These are phyloP conservation scores for Subacronicta megacephala DNA, from an alignment of 2,888 invertebrate species.

Conservation along the genomic window DNA sequence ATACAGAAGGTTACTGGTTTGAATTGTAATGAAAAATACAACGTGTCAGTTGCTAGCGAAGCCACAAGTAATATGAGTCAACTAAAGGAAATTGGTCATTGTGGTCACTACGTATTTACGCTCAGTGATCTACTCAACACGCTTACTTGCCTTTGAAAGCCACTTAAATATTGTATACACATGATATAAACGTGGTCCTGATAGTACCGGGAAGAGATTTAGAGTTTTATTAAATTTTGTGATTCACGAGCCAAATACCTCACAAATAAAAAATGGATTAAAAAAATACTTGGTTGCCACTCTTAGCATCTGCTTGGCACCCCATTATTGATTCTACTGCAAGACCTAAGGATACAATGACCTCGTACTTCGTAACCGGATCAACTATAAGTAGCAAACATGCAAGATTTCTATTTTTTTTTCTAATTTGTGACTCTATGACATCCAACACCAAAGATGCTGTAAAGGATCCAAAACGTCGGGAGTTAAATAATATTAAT, in stretches of 20 bases:
- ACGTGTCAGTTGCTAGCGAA: conserved; percentile 34
- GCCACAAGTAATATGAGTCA: conserved; percentile 47
- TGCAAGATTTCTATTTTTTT: too few species aligned
- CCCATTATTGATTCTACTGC: too few species aligned
- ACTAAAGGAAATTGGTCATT: conserved; percentile 54
- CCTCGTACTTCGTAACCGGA: too few species aligned
- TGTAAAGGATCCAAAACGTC: not conserved
- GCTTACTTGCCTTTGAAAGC: conserved; percentile 44
- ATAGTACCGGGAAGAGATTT: conserved; percentile 1
- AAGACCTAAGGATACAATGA: too few species aligned
- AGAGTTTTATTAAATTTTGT: not conserved
- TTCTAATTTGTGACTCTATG: too few species aligned
- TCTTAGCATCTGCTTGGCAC: too few species aligned
- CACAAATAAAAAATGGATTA: too few species aligned
- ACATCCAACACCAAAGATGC: too few species aligned
- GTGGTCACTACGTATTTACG: conserved; percentile 51
- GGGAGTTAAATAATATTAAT: too few species aligned
- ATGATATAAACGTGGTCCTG: conserved; percentile 22
- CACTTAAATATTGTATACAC: conserved; percentile 39
- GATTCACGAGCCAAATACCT: not conserved
- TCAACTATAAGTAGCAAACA: too few species aligned
- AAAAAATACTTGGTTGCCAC: too few species aligned
- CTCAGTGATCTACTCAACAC: conserved; percentile 43
- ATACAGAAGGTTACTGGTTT: conserved; percentile 32
- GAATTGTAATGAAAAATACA: conserved; percentile 46